These are phyloP conservation scores for Diplodus puntazzo DNA, from an alignment of 2,797 vertebrate genomes.

Conservation along the genomic window DNA sequence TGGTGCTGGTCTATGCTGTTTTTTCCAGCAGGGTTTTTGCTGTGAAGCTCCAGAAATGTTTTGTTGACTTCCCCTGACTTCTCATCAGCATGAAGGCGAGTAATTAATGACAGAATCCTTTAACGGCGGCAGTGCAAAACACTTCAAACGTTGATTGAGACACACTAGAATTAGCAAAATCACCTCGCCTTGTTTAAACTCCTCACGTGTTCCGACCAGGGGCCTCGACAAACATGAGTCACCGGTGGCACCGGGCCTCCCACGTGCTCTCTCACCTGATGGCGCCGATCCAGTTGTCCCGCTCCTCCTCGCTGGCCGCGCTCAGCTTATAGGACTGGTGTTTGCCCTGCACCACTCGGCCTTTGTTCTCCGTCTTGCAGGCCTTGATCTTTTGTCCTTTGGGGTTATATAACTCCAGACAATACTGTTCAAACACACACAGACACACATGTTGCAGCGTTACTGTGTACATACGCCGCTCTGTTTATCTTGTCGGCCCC, in stretches of 20 bases:
- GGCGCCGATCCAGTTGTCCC: constrained; percentile 91
- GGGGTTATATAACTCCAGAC: constrained; percentile 91
- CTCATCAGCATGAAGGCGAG: too few relatives aligned
- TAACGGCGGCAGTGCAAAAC: too few relatives aligned
- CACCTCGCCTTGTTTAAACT: neutral
- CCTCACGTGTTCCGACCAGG: neutral
- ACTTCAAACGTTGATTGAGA: too few relatives aligned
- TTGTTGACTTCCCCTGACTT: too few relatives aligned
- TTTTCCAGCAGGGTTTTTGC: too few relatives aligned
- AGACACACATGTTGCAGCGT: constrained; percentile 3
- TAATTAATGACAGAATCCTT: too few relatives aligned
- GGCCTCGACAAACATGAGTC: neutral
- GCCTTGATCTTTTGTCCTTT: constrained; percentile 95
- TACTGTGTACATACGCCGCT: constrained; percentile 17
- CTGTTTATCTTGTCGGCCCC: constrained; percentile 17
- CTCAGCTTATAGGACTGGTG: constrained; percentile 94
- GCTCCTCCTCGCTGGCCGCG: constrained; percentile 88
- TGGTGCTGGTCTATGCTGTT: too few relatives aligned
- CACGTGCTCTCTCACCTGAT: constrained; percentile 87
- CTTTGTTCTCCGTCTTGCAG: constrained; percentile 93
- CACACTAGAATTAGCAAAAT: too few relatives aligned
- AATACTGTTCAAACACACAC: constrained; percentile 84
- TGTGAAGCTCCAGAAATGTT: too few relatives aligned
- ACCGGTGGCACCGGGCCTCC: neutral
- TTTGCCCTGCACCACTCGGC: constrained; percentile 94